Evolutionary conservation across 2,888 invertebrate species (phyloP), one percentile per base, ranked within the genome.

Genomic region (Ichneumoninae sp.): DNA sequence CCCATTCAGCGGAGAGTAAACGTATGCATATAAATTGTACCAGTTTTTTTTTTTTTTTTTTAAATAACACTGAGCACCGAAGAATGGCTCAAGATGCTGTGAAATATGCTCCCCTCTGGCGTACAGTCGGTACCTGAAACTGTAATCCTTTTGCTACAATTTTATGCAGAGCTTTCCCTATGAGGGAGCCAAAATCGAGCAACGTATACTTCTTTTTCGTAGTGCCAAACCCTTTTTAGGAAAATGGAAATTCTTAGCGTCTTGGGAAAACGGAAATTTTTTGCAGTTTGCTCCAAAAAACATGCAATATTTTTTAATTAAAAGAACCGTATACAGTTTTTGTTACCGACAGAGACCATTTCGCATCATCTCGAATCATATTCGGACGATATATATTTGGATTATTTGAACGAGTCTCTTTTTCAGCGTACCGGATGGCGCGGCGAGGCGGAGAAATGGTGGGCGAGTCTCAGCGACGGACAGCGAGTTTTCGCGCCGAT

Each of bases 401-500:
- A 40, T 40, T 40, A 10, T 40, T 40, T 10, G 1, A 47, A 47
- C 44, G 13, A 16, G 1, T 16, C 44, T 47, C 30, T 47, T 47
- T 81, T 85, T 47, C 71, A 93, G 93, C 88, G 81, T 87, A 79
- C 85, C 80, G 92, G 92, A 83, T 93, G 91, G 89, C 89, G 94
- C 68, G 87, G 89, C 3, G 83, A 94, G 83, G 77, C 94, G n/a
- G 80, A 91, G 65, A 94, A 94, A 88, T 96, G 96, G 95, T 98
- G 98, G 98, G 95, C 95, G 75, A 94, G 95, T 65, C 94, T 98
- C 36, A 95, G 95, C 75, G 96, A 96, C 19, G 97, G 96, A 65
- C 96, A 98, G 91, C 96, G 96, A 93, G 95, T 98, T 6, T 98
- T 98, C 93, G 95, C 95, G 75, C 97, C 97, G 1, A 96, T 99